Evolutionary conservation across 2,888 invertebrate genomes (phyloP), one percentile per base, ranked within the genome.

Genomic region (Hyalella azteca): DNA sequence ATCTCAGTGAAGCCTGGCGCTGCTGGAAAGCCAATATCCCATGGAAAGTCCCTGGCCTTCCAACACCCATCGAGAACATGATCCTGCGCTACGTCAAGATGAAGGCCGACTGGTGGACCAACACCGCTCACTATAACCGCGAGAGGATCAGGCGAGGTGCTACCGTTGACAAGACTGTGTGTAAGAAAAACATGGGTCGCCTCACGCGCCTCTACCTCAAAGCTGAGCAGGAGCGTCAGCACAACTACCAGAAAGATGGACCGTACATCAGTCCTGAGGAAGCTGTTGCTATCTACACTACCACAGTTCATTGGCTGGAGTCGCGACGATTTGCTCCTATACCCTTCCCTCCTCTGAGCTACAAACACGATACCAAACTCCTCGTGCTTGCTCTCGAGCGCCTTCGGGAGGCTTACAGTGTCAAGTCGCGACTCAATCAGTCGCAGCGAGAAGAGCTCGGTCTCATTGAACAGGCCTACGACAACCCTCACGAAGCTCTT

Each of bases 71-170:
- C 85, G 99, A 99, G 90, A 99, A 99, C 89, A 99, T 99, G 99
- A 99, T 99, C 86, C 91, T 99, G 81, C 92, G 99, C 48, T 99
- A 98, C 89, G 99, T 99, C 15, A 99, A 99, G 89, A 98, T 99
- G 93, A 99, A 99, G 88, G 99, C 99, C 0, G 99, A 99, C 89
- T 99, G 99, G 99, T 99, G 99, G 99, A 99, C 99, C 0, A 99
- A 99, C 89, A 99, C 99, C 0, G 98, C 99, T 0, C 99, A 99
- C 88, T 99, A 99, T 89, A 99, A 99, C 89, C 92, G 99, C 59
- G 99, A 99, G 89, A 91, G 99, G 86, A 99, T 99, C 85, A 92
- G 99, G 3, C 92, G 99, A 86, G 99, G 99, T n/a, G 99, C 99
- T 77, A 99, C 99, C 0, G 99, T 99, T 22, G 99, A 99, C 88